Conservation (phyloP, 2,888 invertebrate species). For the Phaonia tiefii region DNA sequence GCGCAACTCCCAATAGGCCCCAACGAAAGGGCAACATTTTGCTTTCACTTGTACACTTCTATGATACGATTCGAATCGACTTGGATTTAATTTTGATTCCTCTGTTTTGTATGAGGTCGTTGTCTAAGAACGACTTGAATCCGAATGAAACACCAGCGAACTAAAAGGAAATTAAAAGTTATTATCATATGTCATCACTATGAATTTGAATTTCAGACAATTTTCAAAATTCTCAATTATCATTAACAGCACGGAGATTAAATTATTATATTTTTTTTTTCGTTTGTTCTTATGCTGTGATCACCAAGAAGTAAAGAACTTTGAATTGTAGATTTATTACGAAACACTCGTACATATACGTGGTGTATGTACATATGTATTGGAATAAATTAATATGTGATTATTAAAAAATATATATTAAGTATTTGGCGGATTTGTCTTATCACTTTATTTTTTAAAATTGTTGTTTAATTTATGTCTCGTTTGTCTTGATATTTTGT, state of each 20-base stretch:
- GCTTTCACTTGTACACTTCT: constrained; percentile 50
- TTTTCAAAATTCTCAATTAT: constrained; percentile 20
- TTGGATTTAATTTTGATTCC: constrained; percentile 36
- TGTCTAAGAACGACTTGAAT: constrained; percentile 67
- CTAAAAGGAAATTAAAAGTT: constrained; percentile 73
- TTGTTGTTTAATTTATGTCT: constrained; percentile 5
- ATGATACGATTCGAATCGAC: constrained; percentile 45
- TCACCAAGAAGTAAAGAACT: constrained; percentile 17
- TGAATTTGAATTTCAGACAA: constrained; percentile 21
- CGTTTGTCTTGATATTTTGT: not conserved
- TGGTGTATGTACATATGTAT: too few species aligned
- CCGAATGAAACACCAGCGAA: constrained; percentile 71
- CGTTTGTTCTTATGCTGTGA: constrained; percentile 23
- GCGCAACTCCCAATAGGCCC: constrained; percentile 75
- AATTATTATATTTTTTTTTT: constrained; percentile 34
- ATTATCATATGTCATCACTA: constrained; percentile 58
- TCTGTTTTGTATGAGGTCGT: constrained; percentile 59
- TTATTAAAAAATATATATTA: not conserved
- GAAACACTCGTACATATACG: too few species aligned
- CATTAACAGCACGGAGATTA: constrained; percentile 6
- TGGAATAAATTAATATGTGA: not conserved
- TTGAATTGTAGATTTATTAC: too few species aligned
- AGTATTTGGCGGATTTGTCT: constrained; percentile 2
- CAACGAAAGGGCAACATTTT: constrained; percentile 78
- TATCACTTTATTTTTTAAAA: constrained; percentile 30